Base-by-base conservation (phyloP, 2,888 invertebrate species). In the Argyresthia goedartella region DNA sequence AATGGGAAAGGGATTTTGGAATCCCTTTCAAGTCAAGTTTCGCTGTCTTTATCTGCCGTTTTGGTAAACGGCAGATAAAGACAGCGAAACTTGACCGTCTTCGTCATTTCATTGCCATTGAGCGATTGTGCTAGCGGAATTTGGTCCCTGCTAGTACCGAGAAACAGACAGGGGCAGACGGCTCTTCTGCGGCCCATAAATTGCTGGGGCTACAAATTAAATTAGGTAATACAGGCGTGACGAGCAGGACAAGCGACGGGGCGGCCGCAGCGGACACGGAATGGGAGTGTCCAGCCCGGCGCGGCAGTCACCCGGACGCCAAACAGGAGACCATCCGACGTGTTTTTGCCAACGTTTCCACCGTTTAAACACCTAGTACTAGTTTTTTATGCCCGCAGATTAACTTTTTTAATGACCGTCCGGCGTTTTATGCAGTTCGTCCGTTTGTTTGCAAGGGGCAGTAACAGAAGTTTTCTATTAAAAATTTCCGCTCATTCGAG, bases 161-260 rank as follows among this genome's bases (percentile, higher is more conserved):
- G 75, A 70, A 74, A 73, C 71, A 71, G 64, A 63, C 65, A 63
- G 64, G 63, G 66, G 68, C 73, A 72, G 76, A 71, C 73, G 69
- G 74, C 76, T 74, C 76, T 77, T 76, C 75, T 73, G 74, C 60
- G 64, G 67, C 69, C 75, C 76, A 81, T 84, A 84, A 84, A 84
- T 85, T 82, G 77, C 66, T 77, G 72, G 65, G 76, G 74, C 73
- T 78, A 81, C 84, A 82, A 85, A 85, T 85, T 84, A 84, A 85
- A 85, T 85, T 85, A 85, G 82, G 81, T 84, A 81, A 84, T 82
- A 81, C 74, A 73, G 66, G 71, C 68, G 78, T 84, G 84, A 81
- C 81, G 81, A 81, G 79, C 69, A 25, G 74, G 80, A 77, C 81
- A 72, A 74, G 71, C 77, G 25, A 25, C 25, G 72, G 70, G 69